phyloP scores from a whole-genome alignment of 2,113 vertebrate species.

The Syrmaticus mikado region DNA sequence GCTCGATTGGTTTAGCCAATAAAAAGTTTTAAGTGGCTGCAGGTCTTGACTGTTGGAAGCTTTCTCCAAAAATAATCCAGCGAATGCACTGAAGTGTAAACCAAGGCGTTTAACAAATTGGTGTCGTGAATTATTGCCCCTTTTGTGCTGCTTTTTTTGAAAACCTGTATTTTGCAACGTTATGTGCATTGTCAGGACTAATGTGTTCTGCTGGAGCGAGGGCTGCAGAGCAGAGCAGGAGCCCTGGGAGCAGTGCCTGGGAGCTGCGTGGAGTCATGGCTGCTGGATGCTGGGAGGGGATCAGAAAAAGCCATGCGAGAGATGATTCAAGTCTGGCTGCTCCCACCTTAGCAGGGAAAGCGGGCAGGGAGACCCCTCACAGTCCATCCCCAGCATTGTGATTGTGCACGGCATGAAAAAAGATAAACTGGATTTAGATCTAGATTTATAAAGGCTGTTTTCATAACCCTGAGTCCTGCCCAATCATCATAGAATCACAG shows the following conservation, averaged over 20 bases:
- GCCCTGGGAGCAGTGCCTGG: background rate
- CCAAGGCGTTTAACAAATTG: background rate
- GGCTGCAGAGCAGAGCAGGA: background rate
- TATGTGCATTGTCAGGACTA: rapidly evolving
- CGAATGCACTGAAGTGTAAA: background rate
- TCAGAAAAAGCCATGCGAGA: background rate
- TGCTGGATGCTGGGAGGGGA: rapidly evolving
- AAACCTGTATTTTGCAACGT: background rate
- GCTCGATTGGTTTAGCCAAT: background rate
- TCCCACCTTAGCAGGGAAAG: background rate
- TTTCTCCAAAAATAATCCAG: background rate
- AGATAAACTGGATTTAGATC: background rate
- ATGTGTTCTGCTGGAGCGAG: background rate
- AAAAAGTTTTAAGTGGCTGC: background rate
- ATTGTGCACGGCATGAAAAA: background rate
- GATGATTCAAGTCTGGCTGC: too few species aligned
- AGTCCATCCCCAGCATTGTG: rapidly evolving
- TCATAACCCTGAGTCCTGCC: too few species aligned
- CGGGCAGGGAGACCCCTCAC: rapidly evolving
- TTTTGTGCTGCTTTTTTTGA: background rate
- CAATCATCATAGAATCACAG: too few species aligned
- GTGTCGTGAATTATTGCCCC: background rate
- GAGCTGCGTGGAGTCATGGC: rapidly evolving
- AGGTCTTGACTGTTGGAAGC: background rate
- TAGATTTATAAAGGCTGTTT: background rate